Evolutionary conservation across 2,113 vertebrate species (phyloP).

Genomic region (Paradisaea rubra): DNA sequence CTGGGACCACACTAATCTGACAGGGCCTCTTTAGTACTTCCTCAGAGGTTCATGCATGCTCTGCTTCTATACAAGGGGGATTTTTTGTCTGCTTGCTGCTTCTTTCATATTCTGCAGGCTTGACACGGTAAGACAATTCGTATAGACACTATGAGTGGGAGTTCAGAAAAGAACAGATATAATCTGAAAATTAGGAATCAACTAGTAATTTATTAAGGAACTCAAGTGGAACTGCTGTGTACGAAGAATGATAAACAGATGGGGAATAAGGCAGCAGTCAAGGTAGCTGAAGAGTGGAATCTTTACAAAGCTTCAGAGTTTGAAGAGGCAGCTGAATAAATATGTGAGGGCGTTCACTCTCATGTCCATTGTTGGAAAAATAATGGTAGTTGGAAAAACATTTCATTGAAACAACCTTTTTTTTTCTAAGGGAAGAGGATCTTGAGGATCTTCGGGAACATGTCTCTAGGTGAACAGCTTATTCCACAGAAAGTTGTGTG

Average conservation of each 20-base stretch:
- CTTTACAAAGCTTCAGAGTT: conserved; percentile 3
- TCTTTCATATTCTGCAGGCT: conserved; percentile 34
- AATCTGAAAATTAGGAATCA: conserved; percentile 59
- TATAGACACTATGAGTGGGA: conserved; percentile 25
- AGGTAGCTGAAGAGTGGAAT: conserved; percentile 13
- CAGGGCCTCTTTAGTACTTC: not conserved
- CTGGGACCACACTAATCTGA: not conserved
- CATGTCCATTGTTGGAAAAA: not conserved
- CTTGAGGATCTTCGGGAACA: not conserved
- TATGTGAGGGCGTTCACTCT: not conserved
- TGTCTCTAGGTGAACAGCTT: not conserved
- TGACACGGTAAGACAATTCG: conserved; percentile 20
- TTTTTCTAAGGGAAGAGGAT: not conserved
- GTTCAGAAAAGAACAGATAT: conserved; percentile 48
- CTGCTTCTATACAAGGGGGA: conserved; percentile 5
- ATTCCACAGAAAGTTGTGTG: not conserved
- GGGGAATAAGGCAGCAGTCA: conserved; percentile 16
- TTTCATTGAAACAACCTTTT: not conserved
- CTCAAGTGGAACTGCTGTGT: not conserved
- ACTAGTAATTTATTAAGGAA: conserved; percentile 57
- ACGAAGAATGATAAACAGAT: conserved; percentile 50
- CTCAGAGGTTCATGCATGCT: not conserved
- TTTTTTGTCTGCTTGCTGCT: conserved; percentile 33
- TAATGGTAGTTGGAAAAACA: not conserved
- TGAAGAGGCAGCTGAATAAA: conserved; percentile 16